Evolutionary conservation across 1,140 invertebrate species (phyloP).

Genomic region (Trichonephila clavipes): DNA sequence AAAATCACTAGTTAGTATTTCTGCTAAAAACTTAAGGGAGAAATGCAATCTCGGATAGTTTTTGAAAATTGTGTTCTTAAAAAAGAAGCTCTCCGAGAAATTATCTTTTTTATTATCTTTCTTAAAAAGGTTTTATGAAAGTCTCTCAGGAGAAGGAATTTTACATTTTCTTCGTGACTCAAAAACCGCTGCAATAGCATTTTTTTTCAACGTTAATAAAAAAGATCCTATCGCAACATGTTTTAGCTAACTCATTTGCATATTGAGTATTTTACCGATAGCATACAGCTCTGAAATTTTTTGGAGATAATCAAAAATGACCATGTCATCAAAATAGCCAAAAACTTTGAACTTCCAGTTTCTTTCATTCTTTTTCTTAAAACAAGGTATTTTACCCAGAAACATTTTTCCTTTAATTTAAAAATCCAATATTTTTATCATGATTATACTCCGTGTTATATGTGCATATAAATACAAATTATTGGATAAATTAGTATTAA

Average conservation of each 20-base stretch:
- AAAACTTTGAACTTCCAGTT: background rate
- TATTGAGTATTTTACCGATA: background rate
- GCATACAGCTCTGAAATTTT: background rate
- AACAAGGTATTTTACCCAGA: too few relatives aligned
- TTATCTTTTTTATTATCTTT: background rate
- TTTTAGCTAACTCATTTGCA: slow-evolving; percentile 18
- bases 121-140: background rate
- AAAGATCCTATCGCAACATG: background rate
- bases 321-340: background rate
- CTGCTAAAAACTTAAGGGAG: too few relatives aligned
- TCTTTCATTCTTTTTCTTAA: background rate
- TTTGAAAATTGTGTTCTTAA: background rate
- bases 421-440: too few relatives aligned
- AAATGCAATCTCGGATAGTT: background rate
- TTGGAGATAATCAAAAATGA: background rate
- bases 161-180: background rate
- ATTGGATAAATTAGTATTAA: too few relatives aligned
- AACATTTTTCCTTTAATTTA: too few relatives aligned
- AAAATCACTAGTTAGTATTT: too few relatives aligned
- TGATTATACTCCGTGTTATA: too few relatives aligned
- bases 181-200: background rate
- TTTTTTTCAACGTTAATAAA: background rate
- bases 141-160: background rate
- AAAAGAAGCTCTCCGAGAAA: background rate
- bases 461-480: too few relatives aligned